Conservation (phyloP, 2,797 vertebrate genomes). For the Simalia tracyae region DNA sequence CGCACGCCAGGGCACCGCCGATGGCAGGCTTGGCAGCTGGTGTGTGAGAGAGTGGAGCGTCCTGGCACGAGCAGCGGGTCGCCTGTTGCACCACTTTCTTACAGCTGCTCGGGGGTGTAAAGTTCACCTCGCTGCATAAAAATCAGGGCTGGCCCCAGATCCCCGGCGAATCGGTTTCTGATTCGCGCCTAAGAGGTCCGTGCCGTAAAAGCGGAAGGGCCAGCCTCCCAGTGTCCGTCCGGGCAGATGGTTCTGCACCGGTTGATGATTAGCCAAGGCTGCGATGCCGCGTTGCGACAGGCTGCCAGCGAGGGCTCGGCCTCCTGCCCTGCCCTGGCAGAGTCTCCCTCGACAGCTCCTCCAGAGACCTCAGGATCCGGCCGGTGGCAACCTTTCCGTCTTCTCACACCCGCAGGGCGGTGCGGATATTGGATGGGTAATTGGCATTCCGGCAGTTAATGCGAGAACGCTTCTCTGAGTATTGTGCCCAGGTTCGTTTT, state of each 20-base stretch:
- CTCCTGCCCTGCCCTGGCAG: neutral
- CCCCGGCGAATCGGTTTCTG: neutral
- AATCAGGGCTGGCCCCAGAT: neutral
- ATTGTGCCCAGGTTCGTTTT: neutral
- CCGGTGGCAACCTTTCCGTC: neutral
- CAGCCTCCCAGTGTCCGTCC: no score
- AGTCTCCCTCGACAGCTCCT: neutral
- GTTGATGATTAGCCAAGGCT: neutral
- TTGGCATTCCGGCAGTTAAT: no score
- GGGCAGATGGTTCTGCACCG: neutral
- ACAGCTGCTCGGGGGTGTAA: neutral
- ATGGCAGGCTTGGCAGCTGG: accelerated
- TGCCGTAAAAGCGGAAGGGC: neutral
- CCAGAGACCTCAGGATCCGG: neutral
- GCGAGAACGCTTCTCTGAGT: neutral
- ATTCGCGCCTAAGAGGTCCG: neutral
- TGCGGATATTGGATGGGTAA: neutral
- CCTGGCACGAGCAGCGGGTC: neutral
- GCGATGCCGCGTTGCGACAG: neutral
- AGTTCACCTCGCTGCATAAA: neutral
- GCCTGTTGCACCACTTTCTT: neutral
- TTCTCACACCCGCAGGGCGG: neutral
- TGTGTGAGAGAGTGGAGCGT: accelerated
- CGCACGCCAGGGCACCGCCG: accelerated
- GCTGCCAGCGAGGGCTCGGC: neutral